Percentiles rank a stretch among this genome's conserved stretches.
These are phyloP conservation scores for Odocoileus virginianus DNA, from an alignment of 2,113 vertebrate genomes.

Conservation along the genomic window DNA sequence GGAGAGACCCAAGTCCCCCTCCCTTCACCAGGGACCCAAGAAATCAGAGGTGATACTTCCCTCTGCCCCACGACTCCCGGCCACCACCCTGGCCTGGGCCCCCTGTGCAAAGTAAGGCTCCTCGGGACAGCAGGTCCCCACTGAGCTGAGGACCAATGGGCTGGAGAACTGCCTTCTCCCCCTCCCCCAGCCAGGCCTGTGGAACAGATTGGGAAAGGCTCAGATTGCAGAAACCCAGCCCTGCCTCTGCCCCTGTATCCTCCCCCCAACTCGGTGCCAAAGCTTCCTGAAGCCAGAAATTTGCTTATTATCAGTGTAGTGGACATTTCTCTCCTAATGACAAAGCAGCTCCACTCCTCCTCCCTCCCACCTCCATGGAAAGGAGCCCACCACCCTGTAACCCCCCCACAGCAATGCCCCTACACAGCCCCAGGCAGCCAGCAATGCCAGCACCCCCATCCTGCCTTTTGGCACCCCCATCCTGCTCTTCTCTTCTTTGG, in stretches of 20 bases:
- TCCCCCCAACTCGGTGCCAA: conserved; percentile 50
- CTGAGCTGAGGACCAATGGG: conserved; percentile 56
- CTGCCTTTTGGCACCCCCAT: background rate
- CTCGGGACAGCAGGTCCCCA: background rate
- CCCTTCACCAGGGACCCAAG: conserved; percentile 8
- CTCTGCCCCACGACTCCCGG: background rate
- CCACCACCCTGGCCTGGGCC: background rate
- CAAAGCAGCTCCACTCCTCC: background rate
- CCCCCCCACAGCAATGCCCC: background rate
- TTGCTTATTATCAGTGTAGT: background rate
- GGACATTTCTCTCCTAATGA: background rate
- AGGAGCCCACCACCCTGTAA: background rate
- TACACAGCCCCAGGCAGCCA: background rate
- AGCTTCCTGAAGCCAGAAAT: conserved; percentile 45
- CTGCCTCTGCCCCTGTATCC: background rate
- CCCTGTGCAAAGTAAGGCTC: background rate
- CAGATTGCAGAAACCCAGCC: background rate
- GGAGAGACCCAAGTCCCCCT: background rate
- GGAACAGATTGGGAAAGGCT: background rate
- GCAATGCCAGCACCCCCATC: background rate
- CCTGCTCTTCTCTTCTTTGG: background rate
- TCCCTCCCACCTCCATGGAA: background rate
- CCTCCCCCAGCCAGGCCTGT: background rate
- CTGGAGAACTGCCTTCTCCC: background rate
- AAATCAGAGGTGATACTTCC: background rate